Evolutionary conservation across 37 sponge, comb jelly and placozoan species (phyloP).

Genomic region (Haliclona indistincta): DNA sequence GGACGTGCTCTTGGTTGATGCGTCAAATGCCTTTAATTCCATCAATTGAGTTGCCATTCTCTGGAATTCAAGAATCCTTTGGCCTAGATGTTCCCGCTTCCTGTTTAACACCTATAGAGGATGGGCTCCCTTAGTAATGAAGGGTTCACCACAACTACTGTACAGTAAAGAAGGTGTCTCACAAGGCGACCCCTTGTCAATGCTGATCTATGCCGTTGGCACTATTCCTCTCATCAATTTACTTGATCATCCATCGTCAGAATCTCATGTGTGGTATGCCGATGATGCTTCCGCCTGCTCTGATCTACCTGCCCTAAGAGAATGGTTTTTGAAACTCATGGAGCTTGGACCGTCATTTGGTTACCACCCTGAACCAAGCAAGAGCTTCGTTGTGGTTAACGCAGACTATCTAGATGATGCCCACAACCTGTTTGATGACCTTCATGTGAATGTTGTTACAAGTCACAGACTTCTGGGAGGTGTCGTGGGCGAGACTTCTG

Average conservation of each 20-base stretch:
- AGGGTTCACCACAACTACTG: not conserved
- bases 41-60: constrained; percentile 12
- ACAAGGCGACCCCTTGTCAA: constrained; percentile 41
- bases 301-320: constrained; percentile 7
- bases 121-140: not conserved
- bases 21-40: constrained; percentile 17
- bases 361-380: constrained; percentile 41
- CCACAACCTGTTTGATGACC: too few relatives aligned
- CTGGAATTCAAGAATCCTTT: constrained; percentile 14
- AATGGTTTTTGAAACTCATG: constrained; percentile 18
- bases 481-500: constrained; percentile 10
- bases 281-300: too few relatives aligned
- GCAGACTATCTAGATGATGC: constrained; percentile 3
- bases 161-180: constrained; percentile 44
- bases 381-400: constrained; percentile 27
- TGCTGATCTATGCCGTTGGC: constrained; percentile 27
- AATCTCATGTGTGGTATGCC: too few relatives aligned
- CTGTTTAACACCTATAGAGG: constrained; percentile 16
- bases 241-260: too few relatives aligned
- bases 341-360: constrained; percentile 37
- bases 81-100: constrained; percentile 9
- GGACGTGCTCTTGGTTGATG: constrained; percentile 8
- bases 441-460: constrained; percentile 8
- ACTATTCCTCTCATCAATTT: constrained; percentile 15
- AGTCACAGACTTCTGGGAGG: constrained; percentile 18